Base-by-base conservation (phyloP, 2,888 invertebrate species). In the Villa cingulata region DNA sequence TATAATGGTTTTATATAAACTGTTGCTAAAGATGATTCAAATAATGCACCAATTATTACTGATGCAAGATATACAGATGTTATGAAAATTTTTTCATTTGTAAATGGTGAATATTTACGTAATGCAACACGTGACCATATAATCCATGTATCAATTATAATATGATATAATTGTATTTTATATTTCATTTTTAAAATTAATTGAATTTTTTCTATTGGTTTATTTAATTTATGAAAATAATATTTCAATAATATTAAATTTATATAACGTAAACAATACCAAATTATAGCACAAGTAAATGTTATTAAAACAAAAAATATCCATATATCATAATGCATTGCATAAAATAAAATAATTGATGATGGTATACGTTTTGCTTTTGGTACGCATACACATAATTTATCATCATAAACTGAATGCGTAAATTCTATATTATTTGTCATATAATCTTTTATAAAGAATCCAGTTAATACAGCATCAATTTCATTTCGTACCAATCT, bases 361-460 rank as follows among this genome's bases (percentile, higher is more conserved):
- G 63, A 62, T 2, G 71, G 70, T 47, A 70, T 61, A 2, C 61
- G 57, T 45, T 63, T 60, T 0, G 71, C 65, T 58, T 70, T 70
- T 40, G 61, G 60, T 4, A 71, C 68, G 43, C 62, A 60, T 32
- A 70, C 61, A 37, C 71, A 72, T 9, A 72, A 56, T 18, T 64
- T 57, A 39, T 72, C 71, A 51, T 59, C 62, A 52, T 65, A 65
- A 7, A 70, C 60, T 2, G 66, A 56, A 6, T 60, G 59, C 3
- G 65, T 64, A 49, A 70, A 70, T 46, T 62, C 64, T 1, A 70
- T 51, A 3, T 62, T 62, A 1, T 55, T 51, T 2, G 67, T 60
- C 0, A 63, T 59, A 49, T 72, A 72, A 44, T 68, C 66, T 53
- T 71, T 72, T 3, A 71, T 56, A 48, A 72, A 72, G 50, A 66